Base-by-base conservation (phyloP, 2,797 vertebrate species). In the Diceros bicornis region DNA sequence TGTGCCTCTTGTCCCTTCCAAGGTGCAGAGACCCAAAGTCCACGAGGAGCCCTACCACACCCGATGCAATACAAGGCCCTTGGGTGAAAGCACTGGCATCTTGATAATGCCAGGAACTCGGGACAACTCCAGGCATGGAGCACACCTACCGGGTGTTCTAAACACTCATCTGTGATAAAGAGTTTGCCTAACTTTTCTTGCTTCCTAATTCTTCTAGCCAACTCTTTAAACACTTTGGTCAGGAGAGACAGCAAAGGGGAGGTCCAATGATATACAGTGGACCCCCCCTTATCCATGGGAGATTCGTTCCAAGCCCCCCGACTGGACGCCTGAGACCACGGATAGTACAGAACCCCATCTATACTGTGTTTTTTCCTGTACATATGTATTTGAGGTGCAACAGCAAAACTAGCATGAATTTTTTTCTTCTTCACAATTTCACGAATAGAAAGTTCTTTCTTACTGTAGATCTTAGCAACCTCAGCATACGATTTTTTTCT, bases 21-120 rank as follows among this genome's bases (percentile, higher is more conserved):
- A 61, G 55, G 47, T 29, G 17, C 37, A 77, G 81, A 90, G 37
- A 17, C n/a, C 34, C 27, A 52, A 34, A 59, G 64, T 69, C 69
- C 52, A 61, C 0, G 0, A 78, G 23, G 86, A 68, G 17, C 32
- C 75, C 34, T 8, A 8, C 17, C 29, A 55, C 23, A 37, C 37
- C 14, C 23, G 21, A 12, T 29, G 37, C 34, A 16, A 61, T 0
- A 6, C 20, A 20, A 57, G 32, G 57, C 81, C 66, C 41, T 90
- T 6, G 34, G 2, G n/a, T 16, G 37, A 32, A 55, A 34, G 50
- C 66, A 89, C n/a, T 52, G 83, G 27, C 25, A 64, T 92, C 29
- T 37, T 74, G 55, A 27, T 29, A 69, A 84, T 29, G 32, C 18
- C 47, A 0, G 3, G n/a, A 27, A 50, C 29, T 20, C 44, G 61